Base-by-base conservation (phyloP, 2,888 invertebrate genomes). In the Tanytarsus gracilentus region DNA sequence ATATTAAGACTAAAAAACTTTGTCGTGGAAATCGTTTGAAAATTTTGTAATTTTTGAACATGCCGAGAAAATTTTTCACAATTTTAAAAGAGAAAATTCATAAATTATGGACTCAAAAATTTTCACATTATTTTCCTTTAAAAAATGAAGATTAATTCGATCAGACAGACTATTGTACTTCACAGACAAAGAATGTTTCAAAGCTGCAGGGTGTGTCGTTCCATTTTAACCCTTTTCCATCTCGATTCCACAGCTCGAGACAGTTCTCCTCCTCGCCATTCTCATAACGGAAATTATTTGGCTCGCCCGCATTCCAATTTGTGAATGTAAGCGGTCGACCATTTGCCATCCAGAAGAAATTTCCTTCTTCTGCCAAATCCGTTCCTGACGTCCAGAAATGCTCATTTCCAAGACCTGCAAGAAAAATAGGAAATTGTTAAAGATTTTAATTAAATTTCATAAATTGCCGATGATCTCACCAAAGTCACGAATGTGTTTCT, bases 361-460 rank as follows among this genome's bases (percentile, higher is more conserved):
- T 84, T 16, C 92, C 92, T 70, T 92, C 92, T 69, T 92, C 91
- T 14, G 91, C 92, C 69, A 91, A 80, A 73, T 92, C 92, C 5
- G 91, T 92, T 66, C 92, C 92, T 6, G 90, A 90, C 62, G 89
- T 91, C 92, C 92, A 93, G 76, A 93, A 93, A 70, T 93, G 92
- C 69, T 93, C 92, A 68, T 89, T 84, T 14, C 91, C 91, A 66
- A 88, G 82, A 58, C 92, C 88, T 89, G 7, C 1, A 59, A 39
- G 50, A 36, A 7, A 7, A 23, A 49, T 8, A 49, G 18, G 9
- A 8, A 14, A 8, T 16, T 18, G 18, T 39, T 39, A 9, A 6
- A 11, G 26, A n/a, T 26, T n/a, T 52, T 30, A 52, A 8, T 21
- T 7, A 29, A 29, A 27, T 4, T 7, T 7, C 8, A 23, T n/a